Evolutionary conservation across 2,888 invertebrate genomes (phyloP), one percentile per base, ranked within the genome.

Genomic region (Argyresthia albistria): DNA sequence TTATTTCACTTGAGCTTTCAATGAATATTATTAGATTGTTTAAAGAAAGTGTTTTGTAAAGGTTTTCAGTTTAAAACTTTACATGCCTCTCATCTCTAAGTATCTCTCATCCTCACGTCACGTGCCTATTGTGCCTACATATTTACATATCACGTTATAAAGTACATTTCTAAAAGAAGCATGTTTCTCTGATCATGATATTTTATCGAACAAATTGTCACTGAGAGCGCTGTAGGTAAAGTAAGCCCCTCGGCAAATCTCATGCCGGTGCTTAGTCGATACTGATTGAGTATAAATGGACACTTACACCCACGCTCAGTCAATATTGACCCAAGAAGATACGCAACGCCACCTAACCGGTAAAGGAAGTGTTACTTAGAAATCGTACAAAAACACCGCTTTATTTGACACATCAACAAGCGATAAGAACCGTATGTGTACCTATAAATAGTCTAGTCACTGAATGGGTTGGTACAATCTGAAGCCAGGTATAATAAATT

Each of bases 311-410:
- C 80, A 87, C 86, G 79, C 78, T 74, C 60, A 48, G 67, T 78
- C 72, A 86, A 87, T 83, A 84, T 87, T 86, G 68, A 79, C 64
- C 58, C 55, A 63, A 77, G 80, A 84, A 83, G 80, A 53, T 59
- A 55, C 59, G 58, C 65, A 61, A 65, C 66, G 65, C 61, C 63
- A 64, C 61, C 43, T 25, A 43, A 64, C 64, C 63, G 66, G 61
- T 59, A 64, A 58, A 73, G 76, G 79, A 76, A 76, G 78, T 77
- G 66, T 73, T 84, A 81, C 81, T 76, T 58, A 74, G 84, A 81
- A 82, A 74, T 75, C 76, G 69, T 75, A 69, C 67, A 64, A 78
- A 81, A 79, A 76, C 68, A 75, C 61, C 66, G 69, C 67, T 70
- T 74, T 66, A 61, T 69, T 69, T 62, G 67, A 69, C 39, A 16